Base-by-base conservation (phyloP, 2,113 vertebrate species). In the Girardinichthys multiradiatus region DNA sequence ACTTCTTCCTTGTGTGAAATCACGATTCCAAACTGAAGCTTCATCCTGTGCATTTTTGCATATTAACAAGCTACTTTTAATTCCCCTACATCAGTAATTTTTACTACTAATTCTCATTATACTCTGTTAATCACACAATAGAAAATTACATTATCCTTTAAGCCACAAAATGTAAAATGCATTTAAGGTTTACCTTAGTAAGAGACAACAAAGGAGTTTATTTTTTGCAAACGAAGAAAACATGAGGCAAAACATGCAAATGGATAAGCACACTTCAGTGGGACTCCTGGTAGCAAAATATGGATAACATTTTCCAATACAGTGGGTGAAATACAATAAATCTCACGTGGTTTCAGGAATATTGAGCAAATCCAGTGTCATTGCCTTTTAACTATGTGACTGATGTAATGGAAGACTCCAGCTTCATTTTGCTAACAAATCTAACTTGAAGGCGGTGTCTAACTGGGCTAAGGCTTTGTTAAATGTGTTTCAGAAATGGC, bases 391-490 rank as follows among this genome's bases (percentile, higher is more conserved):
- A 45, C 39, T 48, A 27, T 45, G 64, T 45, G 64, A 66, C 39
- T 48, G 26, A 48, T 66, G 39, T 66, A 29, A 66, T 17, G 2
- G 64, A 48, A 45, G 26, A 21, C 28, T 48, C 17, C 28, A 1
- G 39, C n/a, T 45, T 66, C 39, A 66, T 48, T 48, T 45, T 66
- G 27, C 39, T 48, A 7, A 48, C 37, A 42, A 7, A 66, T 51
- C 42, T 51, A 13, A 67, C 28, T 51, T 31, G 24, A 51, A 66
- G 42, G 29, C 19, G 26, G 17, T 66, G 27, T 66, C 64, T 30
- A 66, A 67, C 64, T 67, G 64, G 19, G 64, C 21, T 51, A 21
- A 30, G 27, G 64, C 28, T 67, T 51, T 51, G 42, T 67, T 67
- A 28, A 30, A 30, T 31, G 42, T 48, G 48, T 28, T 29, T 66